Conservation (phyloP, 2,797 vertebrate species). For the Ciconia nigra region DNA sequence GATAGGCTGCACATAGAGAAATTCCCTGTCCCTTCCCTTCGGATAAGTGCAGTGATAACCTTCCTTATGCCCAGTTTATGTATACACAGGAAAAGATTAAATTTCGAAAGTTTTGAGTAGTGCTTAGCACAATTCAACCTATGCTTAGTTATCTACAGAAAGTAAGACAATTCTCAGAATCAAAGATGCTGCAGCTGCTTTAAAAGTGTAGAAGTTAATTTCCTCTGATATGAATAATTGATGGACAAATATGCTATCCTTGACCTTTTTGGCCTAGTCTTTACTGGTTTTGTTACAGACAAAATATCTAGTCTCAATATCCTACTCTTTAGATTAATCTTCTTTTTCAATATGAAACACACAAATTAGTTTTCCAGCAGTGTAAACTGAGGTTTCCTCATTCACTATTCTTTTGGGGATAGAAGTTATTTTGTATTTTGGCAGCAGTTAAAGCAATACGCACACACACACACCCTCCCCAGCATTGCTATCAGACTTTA, state of each 20-base stretch:
- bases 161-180: neutral
- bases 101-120: neutral
- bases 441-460: neutral
- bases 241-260: neutral
- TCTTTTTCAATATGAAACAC: neutral
- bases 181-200: neutral
- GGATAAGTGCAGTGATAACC: neutral
- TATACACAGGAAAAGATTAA: neutral
- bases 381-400: neutral
- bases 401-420: fast-evolving
- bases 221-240: neutral
- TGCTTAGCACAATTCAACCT: neutral
- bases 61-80: neutral
- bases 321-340: neutral
- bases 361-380: neutral
- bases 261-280: neutral
- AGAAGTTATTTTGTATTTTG: neutral
- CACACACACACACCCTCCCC: fast-evolving
- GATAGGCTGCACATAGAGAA: neutral
- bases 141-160: neutral
- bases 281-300: neutral
- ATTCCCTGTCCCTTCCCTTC: neutral
- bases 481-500: neutral
- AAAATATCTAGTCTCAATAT: neutral
- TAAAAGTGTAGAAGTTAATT: neutral